Percentiles rank a stretch among this genome's conserved stretches.
Conservation (phyloP, 2,888 invertebrate genomes). For the Uloborus plumipes region DNA sequence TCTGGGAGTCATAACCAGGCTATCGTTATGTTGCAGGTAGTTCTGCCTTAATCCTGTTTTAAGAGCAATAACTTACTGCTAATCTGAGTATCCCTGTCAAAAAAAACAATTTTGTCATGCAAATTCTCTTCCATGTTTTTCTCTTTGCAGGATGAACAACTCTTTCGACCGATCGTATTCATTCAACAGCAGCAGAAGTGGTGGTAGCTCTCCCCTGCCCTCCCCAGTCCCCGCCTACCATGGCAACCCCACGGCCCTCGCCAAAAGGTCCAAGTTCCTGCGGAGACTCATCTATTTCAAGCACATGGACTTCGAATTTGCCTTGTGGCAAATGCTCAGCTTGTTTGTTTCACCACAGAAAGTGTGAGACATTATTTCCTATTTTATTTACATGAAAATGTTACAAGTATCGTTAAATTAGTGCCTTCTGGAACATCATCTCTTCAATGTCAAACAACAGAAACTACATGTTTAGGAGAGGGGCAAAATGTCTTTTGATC, state of each 20-base stretch:
- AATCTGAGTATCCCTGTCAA: no score
- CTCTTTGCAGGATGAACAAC: constrained; percentile 40
- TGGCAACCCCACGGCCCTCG: constrained; percentile 45
- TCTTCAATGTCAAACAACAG: no score
- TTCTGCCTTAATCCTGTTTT: no score
- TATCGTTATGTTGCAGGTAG: no score
- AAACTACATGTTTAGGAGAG: no score
- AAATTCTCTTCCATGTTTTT: not conserved
- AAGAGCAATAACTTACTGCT: no score
- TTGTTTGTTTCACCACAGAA: constrained; percentile 94
- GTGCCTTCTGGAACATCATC: no score
- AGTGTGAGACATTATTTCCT: constrained; percentile 75
- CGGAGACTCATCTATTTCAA: constrained; percentile 87
- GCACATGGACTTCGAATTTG: constrained; percentile 99
- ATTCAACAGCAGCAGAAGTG: constrained; percentile 21
- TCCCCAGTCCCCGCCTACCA: constrained; percentile 47
- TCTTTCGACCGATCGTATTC: constrained; percentile 43
- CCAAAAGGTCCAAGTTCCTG: constrained; percentile 77
- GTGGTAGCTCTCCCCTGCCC: constrained; percentile 50
- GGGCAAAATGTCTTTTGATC: not conserved
- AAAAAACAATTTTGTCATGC: no score
- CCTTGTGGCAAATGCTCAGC: constrained; percentile 99
- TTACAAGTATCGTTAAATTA: not conserved
- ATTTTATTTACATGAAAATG: not conserved
- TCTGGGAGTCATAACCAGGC: no score